Base-by-base conservation (phyloP, 2,888 invertebrate genomes). In the Caenorhabditis sulstoni region DNA sequence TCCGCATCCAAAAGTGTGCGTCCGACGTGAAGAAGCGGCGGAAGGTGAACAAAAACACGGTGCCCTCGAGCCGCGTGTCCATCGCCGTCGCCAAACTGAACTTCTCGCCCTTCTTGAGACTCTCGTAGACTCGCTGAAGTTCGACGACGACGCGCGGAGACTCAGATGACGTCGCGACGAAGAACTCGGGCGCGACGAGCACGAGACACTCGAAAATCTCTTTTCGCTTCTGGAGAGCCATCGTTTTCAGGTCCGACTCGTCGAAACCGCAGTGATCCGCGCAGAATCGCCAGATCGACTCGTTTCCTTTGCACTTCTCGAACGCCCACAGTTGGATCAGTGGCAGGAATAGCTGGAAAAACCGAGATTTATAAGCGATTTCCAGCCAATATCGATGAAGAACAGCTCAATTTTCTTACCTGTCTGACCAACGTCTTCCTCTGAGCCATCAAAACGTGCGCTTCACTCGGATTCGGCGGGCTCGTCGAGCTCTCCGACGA, bases 1-100 rank as follows among this genome's bases (percentile, higher is more conserved):
- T 37, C 41, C 67, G 39, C 29, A 66, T 53, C 49, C 49, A 45
- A 23, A 67, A 73, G 16, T 57, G 37, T 7, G 14, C 16, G 16
- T 78, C 73, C 11, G n/a, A 16, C 1, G 71, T 73, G 57, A 78
- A 71, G 44, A 29, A 62, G 18, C 22, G 8, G 1, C 78, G 66
- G 18, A 73, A 78, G 0, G 45, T 3, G 12, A 71, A 52, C 2
- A 78, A 39, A 12, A 78, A 39, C 16, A 71, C 78, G n/a, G 61
- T 57, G 16, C 73, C 78, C 35, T 73, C 71, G 14, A 57, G 57
- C 12, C 77, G 55, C 23, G 71, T 67, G 22, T 70, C 70, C 50
- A 77, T 66, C 8, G 61, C 71, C 14, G 78, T 61, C 3, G 61
- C 20, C 11, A 73, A 22, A n/a, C 57, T 49, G 16, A 78, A 78